These are phyloP conservation scores for Megathymus violae DNA, from an alignment of 1,140 invertebrate species.

Conservation along the genomic window DNA sequence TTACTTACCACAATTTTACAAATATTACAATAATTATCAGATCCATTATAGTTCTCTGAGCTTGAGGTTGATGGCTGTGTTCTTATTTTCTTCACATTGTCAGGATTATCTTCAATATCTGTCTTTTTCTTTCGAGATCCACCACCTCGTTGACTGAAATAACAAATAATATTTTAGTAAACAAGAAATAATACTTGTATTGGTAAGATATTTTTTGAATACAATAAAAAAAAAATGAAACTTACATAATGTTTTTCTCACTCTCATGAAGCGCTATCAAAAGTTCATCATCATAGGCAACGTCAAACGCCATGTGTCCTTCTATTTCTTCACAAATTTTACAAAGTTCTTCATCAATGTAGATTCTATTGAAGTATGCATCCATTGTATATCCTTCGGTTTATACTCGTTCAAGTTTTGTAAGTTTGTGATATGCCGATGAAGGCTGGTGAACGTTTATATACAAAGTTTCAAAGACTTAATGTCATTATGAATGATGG, in stretches of 20 bases:
- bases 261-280: background rate
- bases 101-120: background rate
- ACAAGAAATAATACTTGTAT: background rate
- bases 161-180: background rate
- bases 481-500: no score
- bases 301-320: background rate
- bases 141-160: background rate
- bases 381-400: background rate
- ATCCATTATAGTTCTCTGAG: background rate
- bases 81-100: background rate
- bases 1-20: constrained; percentile 8
- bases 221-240: background rate
- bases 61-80: background rate
- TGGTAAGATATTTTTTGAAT: background rate
- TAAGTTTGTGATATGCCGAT: background rate
- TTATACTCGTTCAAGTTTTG: background rate
- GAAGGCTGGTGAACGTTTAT: background rate
- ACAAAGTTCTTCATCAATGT: background rate
- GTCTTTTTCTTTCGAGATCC: background rate
- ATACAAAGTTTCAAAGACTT: no score
- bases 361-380: background rate
- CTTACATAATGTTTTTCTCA: background rate
- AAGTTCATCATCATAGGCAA: background rate
- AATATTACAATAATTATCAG: background rate
- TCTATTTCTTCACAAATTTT: background rate